Percentiles rank a stretch among this genome's conserved stretches.
Evolutionary conservation across 2,113 vertebrate genomes (phyloP).

Genomic region (Rhagologus leucostigma): DNA sequence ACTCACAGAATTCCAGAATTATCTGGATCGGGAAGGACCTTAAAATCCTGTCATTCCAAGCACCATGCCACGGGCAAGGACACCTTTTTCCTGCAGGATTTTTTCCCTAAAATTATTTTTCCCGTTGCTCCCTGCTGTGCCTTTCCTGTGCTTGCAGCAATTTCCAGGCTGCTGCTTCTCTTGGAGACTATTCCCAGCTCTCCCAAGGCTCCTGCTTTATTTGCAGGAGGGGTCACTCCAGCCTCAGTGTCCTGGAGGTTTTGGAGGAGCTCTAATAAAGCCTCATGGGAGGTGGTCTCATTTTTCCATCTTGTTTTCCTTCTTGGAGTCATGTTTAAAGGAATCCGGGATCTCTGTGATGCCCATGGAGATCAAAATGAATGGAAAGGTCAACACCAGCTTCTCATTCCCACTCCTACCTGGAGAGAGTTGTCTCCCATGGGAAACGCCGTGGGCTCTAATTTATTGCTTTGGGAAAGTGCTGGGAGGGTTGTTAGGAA

Average conservation of each 20-base stretch:
- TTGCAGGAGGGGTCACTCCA: background rate
- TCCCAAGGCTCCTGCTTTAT: background rate
- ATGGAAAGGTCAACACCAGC: background rate
- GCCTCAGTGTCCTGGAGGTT: background rate
- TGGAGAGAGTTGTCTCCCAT: background rate
- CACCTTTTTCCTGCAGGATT: no score
- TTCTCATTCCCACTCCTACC: background rate
- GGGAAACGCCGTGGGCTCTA: background rate
- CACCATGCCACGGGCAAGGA: background rate
- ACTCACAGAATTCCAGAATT: background rate
- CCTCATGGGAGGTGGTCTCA: background rate
- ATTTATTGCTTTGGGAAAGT: background rate
- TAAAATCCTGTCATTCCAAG: fast-evolving
- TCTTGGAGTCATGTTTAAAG: background rate
- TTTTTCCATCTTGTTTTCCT: background rate
- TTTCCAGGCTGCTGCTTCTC: background rate
- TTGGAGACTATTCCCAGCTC: background rate
- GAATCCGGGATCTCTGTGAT: background rate
- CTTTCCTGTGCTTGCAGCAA: background rate
- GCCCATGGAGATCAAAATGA: background rate
- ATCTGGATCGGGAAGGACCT: background rate
- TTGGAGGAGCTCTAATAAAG: background rate
- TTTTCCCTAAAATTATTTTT: background rate
- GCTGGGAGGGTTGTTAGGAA: background rate
- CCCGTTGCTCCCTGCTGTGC: background rate